A percentile compares a stretch with the other conserved stretches of the same genome.
phyloP scores from a whole-genome alignment of 1,140 invertebrate species.

The Trichogramma pretiosum region DNA sequence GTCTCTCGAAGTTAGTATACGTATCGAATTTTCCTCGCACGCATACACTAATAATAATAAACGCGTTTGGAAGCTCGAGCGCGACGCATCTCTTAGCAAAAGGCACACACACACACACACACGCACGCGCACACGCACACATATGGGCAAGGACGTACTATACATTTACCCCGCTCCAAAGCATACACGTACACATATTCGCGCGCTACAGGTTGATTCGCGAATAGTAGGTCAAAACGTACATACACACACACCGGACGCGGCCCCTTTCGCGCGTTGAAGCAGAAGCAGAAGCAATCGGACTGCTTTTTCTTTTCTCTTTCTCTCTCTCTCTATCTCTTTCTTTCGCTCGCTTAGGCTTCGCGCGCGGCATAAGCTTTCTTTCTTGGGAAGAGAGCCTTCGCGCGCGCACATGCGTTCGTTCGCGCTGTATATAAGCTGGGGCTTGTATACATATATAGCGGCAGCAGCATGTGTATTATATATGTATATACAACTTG shows the following conservation, averaged over 20 bases:
- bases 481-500: too few species aligned
- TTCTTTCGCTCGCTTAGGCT: conserved; percentile 11
- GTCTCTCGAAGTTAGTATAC: too few species aligned
- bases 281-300: too few species aligned
- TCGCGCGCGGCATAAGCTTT: conserved; percentile 1
- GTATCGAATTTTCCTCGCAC: too few species aligned
- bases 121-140: neutral
- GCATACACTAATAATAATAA: too few species aligned
- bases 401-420: too few species aligned
- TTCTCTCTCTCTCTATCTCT: conserved; percentile 11
- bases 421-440: neutral
- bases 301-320: conserved; percentile 12
- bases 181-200: neutral
- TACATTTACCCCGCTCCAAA: neutral
- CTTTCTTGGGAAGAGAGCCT: conserved; percentile 9
- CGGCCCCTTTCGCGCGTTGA: too few species aligned
- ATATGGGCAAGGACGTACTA: neutral
- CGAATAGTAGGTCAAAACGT: neutral
- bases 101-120: neutral
- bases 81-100: too few species aligned
- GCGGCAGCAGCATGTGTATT: too few species aligned
- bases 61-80: too few species aligned
- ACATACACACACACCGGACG: neutral
- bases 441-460: too few species aligned
- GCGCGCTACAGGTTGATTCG: neutral